These are phyloP conservation scores for Engystomops pustulosus DNA, from an alignment of 2,113 vertebrate genomes.

Conservation along the genomic window DNA sequence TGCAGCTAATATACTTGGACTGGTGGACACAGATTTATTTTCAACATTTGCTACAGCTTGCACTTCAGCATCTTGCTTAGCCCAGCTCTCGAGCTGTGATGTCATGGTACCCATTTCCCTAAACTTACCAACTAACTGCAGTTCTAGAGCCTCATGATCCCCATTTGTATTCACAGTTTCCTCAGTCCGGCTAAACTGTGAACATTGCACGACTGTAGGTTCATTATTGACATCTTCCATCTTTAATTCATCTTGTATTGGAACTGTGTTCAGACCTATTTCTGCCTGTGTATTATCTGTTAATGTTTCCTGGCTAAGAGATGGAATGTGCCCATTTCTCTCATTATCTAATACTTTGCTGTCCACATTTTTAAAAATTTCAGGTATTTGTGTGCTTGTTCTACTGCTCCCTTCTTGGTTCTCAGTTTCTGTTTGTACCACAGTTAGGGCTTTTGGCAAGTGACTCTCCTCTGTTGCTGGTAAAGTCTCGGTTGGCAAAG, in stretches of 20 bases:
- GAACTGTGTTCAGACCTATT: not conserved
- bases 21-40: slow-evolving; percentile 86
- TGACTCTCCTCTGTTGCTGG: slow-evolving; percentile 61
- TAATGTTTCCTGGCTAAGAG: slow-evolving; percentile 11
- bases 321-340: not conserved
- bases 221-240: not conserved
- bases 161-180: slow-evolving; percentile 22
- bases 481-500: slow-evolving; percentile 60
- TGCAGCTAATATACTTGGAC: slow-evolving; percentile 84
- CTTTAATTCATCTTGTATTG: not conserved
- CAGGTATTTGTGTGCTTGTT: not conserved
- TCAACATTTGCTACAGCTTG: slow-evolving; percentile 85
- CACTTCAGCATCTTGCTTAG: slow-evolving; percentile 83
- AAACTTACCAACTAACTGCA: slow-evolving; percentile 65
- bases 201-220: not conserved
- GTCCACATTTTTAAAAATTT: not conserved
- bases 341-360: not conserved
- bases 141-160: slow-evolving; percentile 4
- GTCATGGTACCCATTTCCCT: slow-evolving; percentile 86
- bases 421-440: slow-evolving; percentile 61
- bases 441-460: slow-evolving; percentile 59
- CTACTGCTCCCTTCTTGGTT: slow-evolving; percentile 4
- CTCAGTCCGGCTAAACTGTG: not conserved
- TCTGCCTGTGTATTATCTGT: not conserved
- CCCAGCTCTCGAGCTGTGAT: slow-evolving; percentile 64